phyloP scores from a whole-genome alignment of 1,140 invertebrate genomes.

The Cherax destructor region DNA sequence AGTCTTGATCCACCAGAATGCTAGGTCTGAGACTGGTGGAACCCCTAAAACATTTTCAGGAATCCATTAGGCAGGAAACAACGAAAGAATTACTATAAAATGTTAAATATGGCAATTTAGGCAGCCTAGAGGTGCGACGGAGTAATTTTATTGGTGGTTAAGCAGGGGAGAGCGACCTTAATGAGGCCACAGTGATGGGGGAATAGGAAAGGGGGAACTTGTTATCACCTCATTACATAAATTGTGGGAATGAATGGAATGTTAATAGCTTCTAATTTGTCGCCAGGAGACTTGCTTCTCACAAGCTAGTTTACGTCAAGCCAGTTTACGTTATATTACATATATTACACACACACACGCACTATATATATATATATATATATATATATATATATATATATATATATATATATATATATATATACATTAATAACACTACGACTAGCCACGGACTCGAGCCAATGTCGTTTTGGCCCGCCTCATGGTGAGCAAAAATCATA shows the following conservation, averaged over 20 bases:
- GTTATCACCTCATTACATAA: constrained; percentile 55
- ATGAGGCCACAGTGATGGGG: constrained; percentile 1
- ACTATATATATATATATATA: not conserved
- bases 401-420: constrained; percentile 15
- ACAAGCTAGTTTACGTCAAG: too few species aligned
- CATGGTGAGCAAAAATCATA: too few species aligned
- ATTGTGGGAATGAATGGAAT: constrained; percentile 50
- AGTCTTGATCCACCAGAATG: too few species aligned
- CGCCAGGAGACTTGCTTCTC: not conserved
- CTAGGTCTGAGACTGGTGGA: too few species aligned
- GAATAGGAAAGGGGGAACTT: not conserved
- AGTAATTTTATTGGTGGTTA: constrained; percentile 51
- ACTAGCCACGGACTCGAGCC: too few species aligned
- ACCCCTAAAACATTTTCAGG: too few species aligned
- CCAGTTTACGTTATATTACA: too few species aligned
- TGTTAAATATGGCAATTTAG: constrained; percentile 46
- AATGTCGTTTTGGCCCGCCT: too few species aligned
- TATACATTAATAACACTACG: too few species aligned
- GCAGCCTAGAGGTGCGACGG: constrained; percentile 30
- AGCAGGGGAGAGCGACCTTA: constrained; percentile 11
- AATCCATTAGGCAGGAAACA: constrained; percentile 6
- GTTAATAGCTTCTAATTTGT: constrained; percentile 30
- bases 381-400: constrained; percentile 6
- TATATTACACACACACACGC: too few species aligned
- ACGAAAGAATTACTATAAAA: constrained; percentile 11